Conservation (phyloP, 2,113 vertebrate genomes). For the Lethenteron camtschaticum region DNA sequence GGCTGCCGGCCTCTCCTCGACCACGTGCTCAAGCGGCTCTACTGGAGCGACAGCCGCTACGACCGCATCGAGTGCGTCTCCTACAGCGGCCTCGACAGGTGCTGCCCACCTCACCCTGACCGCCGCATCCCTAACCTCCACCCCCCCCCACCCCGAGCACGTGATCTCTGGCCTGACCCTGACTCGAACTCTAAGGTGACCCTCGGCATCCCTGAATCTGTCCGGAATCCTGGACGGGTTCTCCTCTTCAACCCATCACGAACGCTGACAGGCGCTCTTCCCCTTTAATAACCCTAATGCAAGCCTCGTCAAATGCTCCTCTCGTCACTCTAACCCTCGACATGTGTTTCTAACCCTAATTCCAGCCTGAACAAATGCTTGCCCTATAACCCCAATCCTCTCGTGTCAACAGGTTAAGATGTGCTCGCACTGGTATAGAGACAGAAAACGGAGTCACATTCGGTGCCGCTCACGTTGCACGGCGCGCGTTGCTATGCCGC, state of each 20-base stretch:
- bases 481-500: neutral
- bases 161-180: no score
- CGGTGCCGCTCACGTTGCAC: no score
- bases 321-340: no score
- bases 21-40: slow-evolving; percentile 24
- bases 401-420: no score
- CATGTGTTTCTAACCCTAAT: no score
- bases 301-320: no score
- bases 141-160: neutral
- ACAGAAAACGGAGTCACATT: no score
- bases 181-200: neutral
- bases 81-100: slow-evolving; percentile 28
- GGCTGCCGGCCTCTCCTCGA: slow-evolving; percentile 26
- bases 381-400: no score
- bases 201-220: neutral
- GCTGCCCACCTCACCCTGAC: neutral
- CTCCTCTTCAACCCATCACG: neutral
- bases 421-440: no score
- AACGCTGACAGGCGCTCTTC: neutral
- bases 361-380: no score
- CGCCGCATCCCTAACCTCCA: neutral
- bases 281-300: neutral
- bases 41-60: slow-evolving; percentile 33
- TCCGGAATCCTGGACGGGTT: neutral
- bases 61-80: slow-evolving; percentile 29